phyloP scores from a whole-genome alignment of 2,888 invertebrate genomes.

The Apodemia hepburni region DNA sequence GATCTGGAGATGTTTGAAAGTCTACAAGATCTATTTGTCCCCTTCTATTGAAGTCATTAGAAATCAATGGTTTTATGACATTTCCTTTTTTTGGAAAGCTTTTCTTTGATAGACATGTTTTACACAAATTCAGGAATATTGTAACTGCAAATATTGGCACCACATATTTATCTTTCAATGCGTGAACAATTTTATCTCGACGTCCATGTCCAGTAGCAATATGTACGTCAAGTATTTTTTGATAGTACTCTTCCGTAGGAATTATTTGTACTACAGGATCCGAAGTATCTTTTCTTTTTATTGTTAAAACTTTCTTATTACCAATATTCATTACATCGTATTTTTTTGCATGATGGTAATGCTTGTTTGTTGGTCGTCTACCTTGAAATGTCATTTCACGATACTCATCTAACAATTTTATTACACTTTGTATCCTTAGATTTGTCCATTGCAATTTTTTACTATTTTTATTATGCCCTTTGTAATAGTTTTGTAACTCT shows the following conservation, averaged over 20 bases:
- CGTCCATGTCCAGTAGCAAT: slow-evolving; percentile 35
- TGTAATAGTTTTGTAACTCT: too few species aligned
- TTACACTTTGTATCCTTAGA: too few species aligned
- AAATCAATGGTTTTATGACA: too few species aligned
- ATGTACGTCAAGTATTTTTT: slow-evolving; percentile 31
- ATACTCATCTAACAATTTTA: too few species aligned
- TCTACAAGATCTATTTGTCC: slow-evolving; percentile 16
- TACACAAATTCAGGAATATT: too few species aligned
- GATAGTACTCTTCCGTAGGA: neutral
- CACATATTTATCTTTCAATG: slow-evolving; percentile 26
- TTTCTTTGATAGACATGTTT: too few species aligned
- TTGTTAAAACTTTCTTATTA: neutral
- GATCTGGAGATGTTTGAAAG: slow-evolving; percentile 24
- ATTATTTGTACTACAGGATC: neutral
- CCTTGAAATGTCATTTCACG: too few species aligned
- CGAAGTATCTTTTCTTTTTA: neutral
- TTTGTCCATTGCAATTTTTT: too few species aligned
- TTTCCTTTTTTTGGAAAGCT: too few species aligned
- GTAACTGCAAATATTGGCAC: too few species aligned
- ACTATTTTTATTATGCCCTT: too few species aligned
- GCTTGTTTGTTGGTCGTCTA: slow-evolving; percentile 11
- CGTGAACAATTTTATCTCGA: slow-evolving; percentile 35
- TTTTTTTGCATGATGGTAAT: slow-evolving; percentile 4
- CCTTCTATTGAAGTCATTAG: too few species aligned
- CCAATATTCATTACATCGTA: neutral